Base-by-base conservation (phyloP, 1,140 invertebrate species). In the Trachelipus rathkii region DNA sequence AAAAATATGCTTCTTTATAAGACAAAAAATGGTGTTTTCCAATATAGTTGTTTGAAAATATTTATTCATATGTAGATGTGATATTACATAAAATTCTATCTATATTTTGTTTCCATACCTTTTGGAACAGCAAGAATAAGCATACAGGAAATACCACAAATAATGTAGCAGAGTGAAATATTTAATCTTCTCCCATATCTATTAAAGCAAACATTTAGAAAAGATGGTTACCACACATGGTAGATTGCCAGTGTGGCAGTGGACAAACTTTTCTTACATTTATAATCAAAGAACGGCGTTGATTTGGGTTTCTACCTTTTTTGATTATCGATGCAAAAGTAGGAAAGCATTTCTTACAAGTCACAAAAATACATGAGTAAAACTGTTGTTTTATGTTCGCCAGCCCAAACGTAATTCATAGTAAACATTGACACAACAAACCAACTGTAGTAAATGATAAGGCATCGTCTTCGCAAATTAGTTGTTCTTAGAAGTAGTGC, bases 341-440 rank as follows among this genome's bases (percentile, higher is more conserved):
- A 81, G 43, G 81, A 77, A 0, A 79, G 80, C 13, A 82, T 72
- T 75, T 82, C 81, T 23, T 79, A 72, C 23, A 82, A 44, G 0
- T 77, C 79, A n/a, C 70, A 60, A 74, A 82, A 81, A 46, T 78
- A 73, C 43, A 75, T 75, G 60, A 81, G 74, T 70, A 78, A 82
- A 7, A 72, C 66, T 69, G 79, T 71, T n/a, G 67, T 44, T 50
- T 71, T 80, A 60, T 87, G 82, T 90, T 90, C 44, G 90, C 89
- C 45, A 91, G 90, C 82, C 92, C 92, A 88, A 92, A 91, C 0
- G 92, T 92, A 94, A 83, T 0, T 92, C 93, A 80, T 94, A 94
- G 84, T 94, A 94, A 6, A 92, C 82, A 23, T 83, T 78, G 43
- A 84, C 82, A n/a, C 83, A 73, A 83, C 84, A 84, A 88, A 90